These are phyloP conservation scores for Morbakka virulenta DNA, from an alignment of 30 jellyfish, hydroid and myxozoan genomes.

Conservation along the genomic window DNA sequence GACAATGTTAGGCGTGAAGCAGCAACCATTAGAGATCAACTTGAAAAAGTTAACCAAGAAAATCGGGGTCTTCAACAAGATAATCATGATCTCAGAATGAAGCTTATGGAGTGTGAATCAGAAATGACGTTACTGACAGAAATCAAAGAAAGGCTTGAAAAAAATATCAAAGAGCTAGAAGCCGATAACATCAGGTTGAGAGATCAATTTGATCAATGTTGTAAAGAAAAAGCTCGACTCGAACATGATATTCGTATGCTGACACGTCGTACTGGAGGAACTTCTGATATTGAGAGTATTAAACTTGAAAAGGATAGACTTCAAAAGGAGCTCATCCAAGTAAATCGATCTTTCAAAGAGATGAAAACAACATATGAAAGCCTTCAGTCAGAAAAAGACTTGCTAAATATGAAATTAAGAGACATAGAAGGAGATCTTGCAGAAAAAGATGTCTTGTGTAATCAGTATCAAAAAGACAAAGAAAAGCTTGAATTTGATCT, in stretches of 20 bases:
- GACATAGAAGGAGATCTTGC: slow-evolving; percentile 55
- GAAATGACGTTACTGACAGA: slow-evolving; percentile 62
- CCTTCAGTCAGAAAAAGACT: slow-evolving; percentile 60
- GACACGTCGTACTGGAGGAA: slow-evolving; percentile 71
- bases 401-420: slow-evolving; percentile 38
- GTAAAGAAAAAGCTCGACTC: slow-evolving; percentile 72
- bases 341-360: slow-evolving; percentile 58
- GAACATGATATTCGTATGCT: slow-evolving; percentile 66
- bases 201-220: slow-evolving; percentile 54
- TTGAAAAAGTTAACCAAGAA: slow-evolving; percentile 63
- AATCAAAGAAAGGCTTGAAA: slow-evolving; percentile 77
- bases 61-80: slow-evolving; percentile 86
- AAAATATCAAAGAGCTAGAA: slow-evolving; percentile 58
- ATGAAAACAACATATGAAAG: slow-evolving; percentile 60
- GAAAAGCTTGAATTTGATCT: slow-evolving; percentile 76
- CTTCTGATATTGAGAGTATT: slow-evolving; percentile 75
- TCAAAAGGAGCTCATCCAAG: slow-evolving; percentile 47
- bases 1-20: slow-evolving; percentile 72
- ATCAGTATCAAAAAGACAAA: slow-evolving; percentile 70
- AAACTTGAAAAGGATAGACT: slow-evolving; percentile 78
- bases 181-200: slow-evolving; percentile 43
- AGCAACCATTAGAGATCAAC: slow-evolving; percentile 40
- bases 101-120: slow-evolving; percentile 82
- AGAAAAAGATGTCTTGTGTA: slow-evolving; percentile 42
- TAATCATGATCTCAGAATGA: slow-evolving; percentile 65